Percentiles rank a stretch among this genome's conserved stretches.
Conservation (phyloP, 1,140 invertebrate species). For the Penaeus chinensis region DNA sequence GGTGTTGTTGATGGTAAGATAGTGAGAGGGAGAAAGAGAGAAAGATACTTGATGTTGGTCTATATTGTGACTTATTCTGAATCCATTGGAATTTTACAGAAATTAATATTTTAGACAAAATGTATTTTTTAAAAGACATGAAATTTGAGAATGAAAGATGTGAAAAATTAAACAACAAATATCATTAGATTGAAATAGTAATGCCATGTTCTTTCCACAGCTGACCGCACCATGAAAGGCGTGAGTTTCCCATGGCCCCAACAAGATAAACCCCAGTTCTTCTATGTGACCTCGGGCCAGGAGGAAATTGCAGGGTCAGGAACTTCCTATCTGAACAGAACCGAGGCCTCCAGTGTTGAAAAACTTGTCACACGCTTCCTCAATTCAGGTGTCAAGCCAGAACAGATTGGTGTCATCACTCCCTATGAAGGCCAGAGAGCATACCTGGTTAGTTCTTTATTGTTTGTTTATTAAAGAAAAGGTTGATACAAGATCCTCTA, state of each 20-base stretch:
- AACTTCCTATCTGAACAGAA: constrained; percentile 97
- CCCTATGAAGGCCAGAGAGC: constrained; percentile 99
- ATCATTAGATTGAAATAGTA: not conserved
- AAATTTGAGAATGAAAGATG: not conserved
- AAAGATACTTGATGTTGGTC: too few species aligned
- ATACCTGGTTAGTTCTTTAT: constrained; percentile 78
- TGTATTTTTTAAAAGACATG: too few species aligned
- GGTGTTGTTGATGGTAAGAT: constrained; percentile 88
- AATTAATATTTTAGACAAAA: too few species aligned
- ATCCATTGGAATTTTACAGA: too few species aligned
- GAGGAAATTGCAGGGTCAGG: constrained; percentile 99
- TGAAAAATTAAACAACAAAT: not conserved
- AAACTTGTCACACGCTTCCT: constrained; percentile 95
- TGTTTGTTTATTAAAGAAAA: not conserved
- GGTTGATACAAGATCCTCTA: too few species aligned
- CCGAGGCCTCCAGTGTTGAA: constrained; percentile 98
- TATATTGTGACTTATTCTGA: too few species aligned
- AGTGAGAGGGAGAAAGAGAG: not conserved
- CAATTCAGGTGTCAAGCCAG: constrained; percentile 93
- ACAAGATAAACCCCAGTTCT: constrained; percentile 97
- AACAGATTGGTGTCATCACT: constrained; percentile 99
- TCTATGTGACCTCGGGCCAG: constrained; percentile 94
- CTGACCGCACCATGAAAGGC: constrained; percentile 88
- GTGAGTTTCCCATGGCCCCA: constrained; percentile 99
- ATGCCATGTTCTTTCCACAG: constrained; percentile 68